Evolutionary conservation across 1,140 invertebrate genomes (phyloP), one percentile per base, ranked within the genome.

Genomic region (Sinonovacula constricta): DNA sequence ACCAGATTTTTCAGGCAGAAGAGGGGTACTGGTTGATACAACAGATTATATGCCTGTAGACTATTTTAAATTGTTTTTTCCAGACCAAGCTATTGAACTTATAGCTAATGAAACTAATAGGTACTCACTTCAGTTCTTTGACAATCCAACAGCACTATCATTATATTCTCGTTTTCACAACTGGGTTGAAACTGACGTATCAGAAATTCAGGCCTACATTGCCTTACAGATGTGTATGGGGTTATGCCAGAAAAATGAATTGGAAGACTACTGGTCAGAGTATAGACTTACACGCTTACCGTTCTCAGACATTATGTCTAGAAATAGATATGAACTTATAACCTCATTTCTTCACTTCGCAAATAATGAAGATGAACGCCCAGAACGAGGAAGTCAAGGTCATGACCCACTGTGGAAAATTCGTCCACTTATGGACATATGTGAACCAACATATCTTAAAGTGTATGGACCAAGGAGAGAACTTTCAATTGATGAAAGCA

Each of bases 401-500:
- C 45, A 65, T 45, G 62, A 65, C 24, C 62, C 62, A 15, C 22
- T 65, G 31, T 24, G 22, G 14, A 65, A 65, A 36, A 36, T 65
- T n/a, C 4, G 62, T 2, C 30, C 62, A n/a, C n/a, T 65, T 3
- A 65, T 65, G 62, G 26, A 65, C 18, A 65, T 65, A 4, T 65
- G 62, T 39, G 62, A 65, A 28, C 62, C 31, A 65, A 65, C 30
- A 24, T 65, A 65, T 45, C 31, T 65, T 3, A 18, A 34, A 7
- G 10, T 15, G 15, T 83, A 60, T 59, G 36, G 56, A 24, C 70
- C 79, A 22, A 31, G 67, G 26, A 31, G 53, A 57, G 54, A 80
- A 22, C 28, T 82, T 7, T 24, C 57, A 36, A 65, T 88, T 54
- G 87, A 89, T 81, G 85, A 89, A 82, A 79, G 59, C 34, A 87